These are phyloP conservation scores for Zophobas morio DNA, from an alignment of 1,140 invertebrate species.

Conservation along the genomic window DNA sequence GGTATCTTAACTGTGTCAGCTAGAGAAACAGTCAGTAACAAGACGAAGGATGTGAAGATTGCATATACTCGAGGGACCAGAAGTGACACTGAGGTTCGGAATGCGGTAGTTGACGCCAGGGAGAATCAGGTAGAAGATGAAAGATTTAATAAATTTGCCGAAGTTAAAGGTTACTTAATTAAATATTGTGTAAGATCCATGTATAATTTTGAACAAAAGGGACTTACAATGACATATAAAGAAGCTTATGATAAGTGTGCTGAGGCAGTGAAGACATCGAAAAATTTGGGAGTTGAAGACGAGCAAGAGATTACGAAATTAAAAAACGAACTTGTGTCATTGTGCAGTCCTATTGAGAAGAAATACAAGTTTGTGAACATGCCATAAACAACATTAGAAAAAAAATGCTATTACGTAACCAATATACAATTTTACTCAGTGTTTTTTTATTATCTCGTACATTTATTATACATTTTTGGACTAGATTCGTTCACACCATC, in stretches of 20 bases:
- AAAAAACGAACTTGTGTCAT: neutral
- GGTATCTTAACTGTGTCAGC: conserved; percentile 53
- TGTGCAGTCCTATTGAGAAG: conserved; percentile 9
- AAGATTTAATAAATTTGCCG: conserved; percentile 12
- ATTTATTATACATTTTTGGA: no score
- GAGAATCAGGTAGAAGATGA: conserved; percentile 13
- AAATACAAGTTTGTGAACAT: conserved; percentile 11
- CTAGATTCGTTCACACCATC: no score
- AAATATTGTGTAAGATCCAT: conserved; percentile 28
- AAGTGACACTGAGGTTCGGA: conserved; percentile 21
- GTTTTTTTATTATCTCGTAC: no score
- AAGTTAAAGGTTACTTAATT: conserved; percentile 15
- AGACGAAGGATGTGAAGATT: conserved; percentile 32
- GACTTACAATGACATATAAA: neutral
- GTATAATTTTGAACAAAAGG: conserved; percentile 26
- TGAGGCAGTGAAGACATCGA: neutral
- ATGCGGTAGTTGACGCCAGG: neutral
- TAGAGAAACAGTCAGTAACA: conserved; percentile 30
- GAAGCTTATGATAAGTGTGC: conserved; percentile 12
- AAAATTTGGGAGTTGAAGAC: conserved; percentile 6
- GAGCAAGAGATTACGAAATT: neutral
- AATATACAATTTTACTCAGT: no score
- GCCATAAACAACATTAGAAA: neutral
- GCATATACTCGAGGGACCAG: conserved; percentile 3
- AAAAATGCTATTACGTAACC: no score